Base-by-base conservation (phyloP, 2,888 invertebrate species). In the Drosophila quasianomalipes region DNA sequence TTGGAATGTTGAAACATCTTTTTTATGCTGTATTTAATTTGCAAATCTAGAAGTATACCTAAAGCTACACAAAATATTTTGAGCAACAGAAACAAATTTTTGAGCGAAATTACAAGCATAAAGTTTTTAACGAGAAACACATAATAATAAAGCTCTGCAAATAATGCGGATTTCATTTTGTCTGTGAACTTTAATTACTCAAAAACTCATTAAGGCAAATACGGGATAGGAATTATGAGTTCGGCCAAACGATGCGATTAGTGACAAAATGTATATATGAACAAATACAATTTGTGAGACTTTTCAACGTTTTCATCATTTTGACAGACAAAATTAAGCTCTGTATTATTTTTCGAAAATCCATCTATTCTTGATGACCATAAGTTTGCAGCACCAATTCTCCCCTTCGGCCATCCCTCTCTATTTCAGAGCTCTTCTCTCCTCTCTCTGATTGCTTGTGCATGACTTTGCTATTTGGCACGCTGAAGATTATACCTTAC, bases 381-480 rank as follows among this genome's bases (percentile, higher is more conserved):
- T 16, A 55, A 28, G 39, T 26, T 57, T 4, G 7, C 37, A 57
- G n/a, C 39, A 39, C 57, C n/a, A 28, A 57, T 39, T 39, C 57
- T 9, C 3, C 19, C 14, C 47, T n/a, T 19, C 14, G 19, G n/a
- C 33, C 22, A 5, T 39, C n/a, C 10, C 37, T 14, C 1, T 41
- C 12, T 12, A 28, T 22, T 22, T 14, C 14, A 0, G 6, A n/a
- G 30, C 19, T 30, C 12, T 30, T 26, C 41, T 39, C 33, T 16
- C 35, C 44, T 7, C 14, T 44, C n/a, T 37, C 4, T 51, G 12
- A 22, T 14, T 51, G n/a, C 12, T 19, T 49, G 31, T 5, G 70
- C 71, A 76, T 87, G 78, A 79, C 75, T 79, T 68, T 73, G 85
- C 81, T 72, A 74, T 87, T 78, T 89, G 86, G 79, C 79, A 82